Percentiles rank a stretch among this genome's conserved stretches.
These are phyloP conservation scores for Neogobius melanostomus DNA, from an alignment of 2,113 vertebrate species.

Conservation along the genomic window DNA sequence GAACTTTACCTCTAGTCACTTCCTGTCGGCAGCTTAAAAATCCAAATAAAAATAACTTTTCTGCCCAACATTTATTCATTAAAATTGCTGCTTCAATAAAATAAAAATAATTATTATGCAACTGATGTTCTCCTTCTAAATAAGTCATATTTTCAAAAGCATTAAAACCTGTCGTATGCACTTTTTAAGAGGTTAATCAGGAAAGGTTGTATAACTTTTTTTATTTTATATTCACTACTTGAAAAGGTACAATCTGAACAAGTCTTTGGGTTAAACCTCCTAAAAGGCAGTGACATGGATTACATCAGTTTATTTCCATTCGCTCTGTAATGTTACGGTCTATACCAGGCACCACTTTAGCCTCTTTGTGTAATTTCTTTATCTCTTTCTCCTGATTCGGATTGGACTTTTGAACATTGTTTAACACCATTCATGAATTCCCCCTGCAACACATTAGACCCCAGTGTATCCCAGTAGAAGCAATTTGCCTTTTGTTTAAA, in stretches of 20 bases:
- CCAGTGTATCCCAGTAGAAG: conserved; percentile 25
- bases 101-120: too few relatives aligned
- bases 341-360: conserved; percentile 10
- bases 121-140: too few relatives aligned
- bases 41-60: too few relatives aligned
- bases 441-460: conserved; percentile 26
- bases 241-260: background rate
- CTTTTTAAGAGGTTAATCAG: too few relatives aligned
- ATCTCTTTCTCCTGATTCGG: conserved; percentile 51
- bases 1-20: too few relatives aligned
- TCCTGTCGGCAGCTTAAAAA: too few relatives aligned
- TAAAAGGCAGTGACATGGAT: background rate
- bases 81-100: too few relatives aligned
- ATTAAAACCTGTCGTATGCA: too few relatives aligned
- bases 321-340: background rate
- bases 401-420: conserved; percentile 44
- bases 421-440: conserved; percentile 26
- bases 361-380: conserved; percentile 16
- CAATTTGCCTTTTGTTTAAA: background rate
- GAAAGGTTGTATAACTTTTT: too few relatives aligned
- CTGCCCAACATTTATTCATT: too few relatives aligned
- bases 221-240: too few relatives aligned
- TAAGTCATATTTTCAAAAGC: too few relatives aligned
- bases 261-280: background rate
- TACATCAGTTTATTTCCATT: conserved; percentile 9